Conservation (phyloP, 2,797 vertebrate genomes). For the Malacoraja senta region DNA sequence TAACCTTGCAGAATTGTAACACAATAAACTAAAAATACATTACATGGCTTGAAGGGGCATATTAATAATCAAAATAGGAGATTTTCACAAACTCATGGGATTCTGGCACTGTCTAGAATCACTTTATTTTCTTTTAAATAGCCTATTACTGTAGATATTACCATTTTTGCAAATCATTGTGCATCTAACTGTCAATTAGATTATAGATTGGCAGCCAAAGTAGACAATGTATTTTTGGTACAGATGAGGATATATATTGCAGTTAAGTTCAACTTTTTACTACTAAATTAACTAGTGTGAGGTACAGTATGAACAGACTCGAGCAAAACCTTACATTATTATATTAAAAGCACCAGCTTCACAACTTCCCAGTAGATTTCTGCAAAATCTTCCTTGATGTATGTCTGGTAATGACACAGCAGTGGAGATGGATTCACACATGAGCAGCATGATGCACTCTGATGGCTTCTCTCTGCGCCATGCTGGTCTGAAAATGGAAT, state of each 20-base stretch:
- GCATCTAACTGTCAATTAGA: not conserved
- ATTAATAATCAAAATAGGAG: constrained; percentile 1
- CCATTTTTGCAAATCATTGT: not conserved
- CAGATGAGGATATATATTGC: not conserved
- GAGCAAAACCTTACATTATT: not conserved
- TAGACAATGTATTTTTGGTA: not conserved
- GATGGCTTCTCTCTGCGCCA: not conserved
- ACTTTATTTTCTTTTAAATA: not conserved
- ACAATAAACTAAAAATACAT: not conserved
- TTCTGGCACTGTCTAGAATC: not conserved
- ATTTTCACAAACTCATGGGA: not conserved
- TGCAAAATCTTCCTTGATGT: not conserved
- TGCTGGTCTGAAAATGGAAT: not conserved
- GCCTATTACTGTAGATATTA: not conserved
- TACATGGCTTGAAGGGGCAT: not conserved
- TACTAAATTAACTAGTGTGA: not conserved
- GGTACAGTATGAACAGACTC: no score
- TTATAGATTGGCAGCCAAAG: not conserved
- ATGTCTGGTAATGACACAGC: not conserved
- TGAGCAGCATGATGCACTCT: not conserved
- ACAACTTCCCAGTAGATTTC: not conserved
- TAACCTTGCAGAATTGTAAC: not conserved
- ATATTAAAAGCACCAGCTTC: not conserved
- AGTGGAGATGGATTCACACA: not conserved
- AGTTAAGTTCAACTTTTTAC: not conserved